phyloP scores from a whole-genome alignment of 2,113 vertebrate species.

The Tyrannus savana region DNA sequence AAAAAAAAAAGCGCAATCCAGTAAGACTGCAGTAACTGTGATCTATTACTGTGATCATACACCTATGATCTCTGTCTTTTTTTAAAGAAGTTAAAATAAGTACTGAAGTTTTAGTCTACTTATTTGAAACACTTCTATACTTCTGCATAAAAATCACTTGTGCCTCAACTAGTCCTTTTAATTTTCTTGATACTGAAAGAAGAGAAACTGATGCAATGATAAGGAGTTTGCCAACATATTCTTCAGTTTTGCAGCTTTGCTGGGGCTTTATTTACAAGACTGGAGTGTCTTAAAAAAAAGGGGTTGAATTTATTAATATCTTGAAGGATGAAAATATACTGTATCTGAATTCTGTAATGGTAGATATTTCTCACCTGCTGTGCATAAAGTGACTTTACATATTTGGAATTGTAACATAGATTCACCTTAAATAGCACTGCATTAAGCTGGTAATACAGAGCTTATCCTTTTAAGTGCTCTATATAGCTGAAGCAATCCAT shows the following conservation, averaged over 20 bases:
- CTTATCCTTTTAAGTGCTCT: not conserved
- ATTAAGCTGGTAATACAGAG: not conserved
- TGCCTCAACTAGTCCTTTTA: constrained; percentile 46
- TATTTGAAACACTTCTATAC: not conserved
- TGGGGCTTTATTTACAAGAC: not conserved
- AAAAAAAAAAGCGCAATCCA: not conserved
- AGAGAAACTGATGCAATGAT: not conserved
- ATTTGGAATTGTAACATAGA: not conserved
- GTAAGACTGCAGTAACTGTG: not conserved
- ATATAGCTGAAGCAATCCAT: not conserved
- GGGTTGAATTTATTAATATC: not conserved
- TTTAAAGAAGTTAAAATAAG: not conserved
- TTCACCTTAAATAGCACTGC: not conserved
- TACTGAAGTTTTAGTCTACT: constrained; percentile 10
- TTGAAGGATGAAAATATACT: not conserved
- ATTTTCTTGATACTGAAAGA: not conserved
- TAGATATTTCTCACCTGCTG: not conserved
- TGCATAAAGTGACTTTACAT: not conserved
- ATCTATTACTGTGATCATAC: not conserved
- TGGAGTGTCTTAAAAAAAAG: not conserved
- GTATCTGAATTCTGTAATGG: not conserved
- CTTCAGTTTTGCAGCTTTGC: not conserved
- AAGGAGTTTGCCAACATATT: not conserved
- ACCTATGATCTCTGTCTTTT: not conserved
- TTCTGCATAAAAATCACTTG: constrained; percentile 42